A percentile compares a stretch with the other conserved stretches of the same genome.
phyloP scores from a whole-genome alignment of 2,797 vertebrate genomes.

The Tolypeutes matacus region DNA sequence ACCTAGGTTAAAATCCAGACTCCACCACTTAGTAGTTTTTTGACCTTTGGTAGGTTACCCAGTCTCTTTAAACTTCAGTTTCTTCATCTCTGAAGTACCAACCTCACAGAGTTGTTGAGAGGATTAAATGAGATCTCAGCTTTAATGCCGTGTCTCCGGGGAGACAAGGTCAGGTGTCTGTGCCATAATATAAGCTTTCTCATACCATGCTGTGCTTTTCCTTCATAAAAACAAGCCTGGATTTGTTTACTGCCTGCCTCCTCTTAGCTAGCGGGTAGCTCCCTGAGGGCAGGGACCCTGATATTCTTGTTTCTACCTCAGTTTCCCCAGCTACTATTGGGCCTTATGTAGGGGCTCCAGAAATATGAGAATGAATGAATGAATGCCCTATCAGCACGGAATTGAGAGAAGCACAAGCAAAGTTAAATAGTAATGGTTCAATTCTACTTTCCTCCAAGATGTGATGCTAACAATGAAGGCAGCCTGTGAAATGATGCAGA shows the following conservation, averaged over 20 bases:
- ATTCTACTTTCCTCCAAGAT: neutral
- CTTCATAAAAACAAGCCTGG: neutral
- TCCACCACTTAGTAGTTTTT: neutral
- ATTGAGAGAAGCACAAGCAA: neutral
- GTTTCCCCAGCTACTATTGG: neutral
- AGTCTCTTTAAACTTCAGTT: too few relatives aligned
- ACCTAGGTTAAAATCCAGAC: constrained; percentile 48
- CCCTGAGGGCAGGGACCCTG: neutral
- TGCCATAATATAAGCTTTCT: neutral
- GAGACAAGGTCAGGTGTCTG: neutral
- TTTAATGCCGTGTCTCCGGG: neutral
- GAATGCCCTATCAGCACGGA: neutral
- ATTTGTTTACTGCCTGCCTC: neutral
- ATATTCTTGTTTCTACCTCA: neutral
- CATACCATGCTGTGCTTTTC: neutral
- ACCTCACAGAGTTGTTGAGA: too few relatives aligned
- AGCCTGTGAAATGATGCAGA: neutral
- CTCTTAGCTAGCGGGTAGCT: neutral
- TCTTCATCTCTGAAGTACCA: too few relatives aligned
- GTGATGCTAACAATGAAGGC: neutral
- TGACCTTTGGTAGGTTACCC: too few relatives aligned
- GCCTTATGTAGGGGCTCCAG: neutral
- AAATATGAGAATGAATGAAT: neutral
- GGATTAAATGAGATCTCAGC: neutral
- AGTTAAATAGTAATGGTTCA: constrained; percentile 4